These are phyloP conservation scores for Liolophura sinensis DNA, from an alignment of 1,140 invertebrate species.

Conservation along the genomic window DNA sequence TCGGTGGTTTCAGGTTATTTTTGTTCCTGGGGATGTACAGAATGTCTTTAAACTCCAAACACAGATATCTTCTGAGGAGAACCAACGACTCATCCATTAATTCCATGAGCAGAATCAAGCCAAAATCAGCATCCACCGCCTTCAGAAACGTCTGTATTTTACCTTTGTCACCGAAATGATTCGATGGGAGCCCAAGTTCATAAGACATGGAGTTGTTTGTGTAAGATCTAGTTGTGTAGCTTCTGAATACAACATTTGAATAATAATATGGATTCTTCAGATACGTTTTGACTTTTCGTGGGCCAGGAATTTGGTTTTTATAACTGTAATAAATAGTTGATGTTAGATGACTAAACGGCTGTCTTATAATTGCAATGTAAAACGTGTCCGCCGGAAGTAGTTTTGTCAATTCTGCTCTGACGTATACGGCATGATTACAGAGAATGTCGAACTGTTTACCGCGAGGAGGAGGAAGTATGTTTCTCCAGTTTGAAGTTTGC, in stretches of 20 bases:
- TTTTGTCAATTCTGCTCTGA: slow-evolving; percentile 18
- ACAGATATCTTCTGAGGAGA: slow-evolving; percentile 28
- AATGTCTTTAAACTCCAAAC: slow-evolving; percentile 38
- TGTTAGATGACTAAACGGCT: slow-evolving; percentile 41
- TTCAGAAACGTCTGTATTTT: too few relatives aligned
- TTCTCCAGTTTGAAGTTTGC: too few relatives aligned
- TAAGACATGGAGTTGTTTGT: slow-evolving; percentile 38
- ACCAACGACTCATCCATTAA: slow-evolving; percentile 39
- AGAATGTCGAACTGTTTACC: slow-evolving; percentile 32
- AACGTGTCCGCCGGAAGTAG: slow-evolving; percentile 32
- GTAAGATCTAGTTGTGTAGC: slow-evolving; percentile 9
- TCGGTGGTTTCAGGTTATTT: neutral
- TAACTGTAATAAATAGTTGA: slow-evolving; percentile 29
- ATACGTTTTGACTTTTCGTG: too few relatives aligned
- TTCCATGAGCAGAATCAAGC: slow-evolving; percentile 35
- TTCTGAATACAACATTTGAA: too few relatives aligned
- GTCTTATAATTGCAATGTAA: slow-evolving; percentile 38
- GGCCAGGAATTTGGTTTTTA: slow-evolving; percentile 22
- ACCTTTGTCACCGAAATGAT: slow-evolving; percentile 2
- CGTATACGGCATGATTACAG: slow-evolving; percentile 39
- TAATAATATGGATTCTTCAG: too few relatives aligned
- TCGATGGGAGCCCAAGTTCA: slow-evolving; percentile 32
- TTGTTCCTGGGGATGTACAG: slow-evolving; percentile 18
- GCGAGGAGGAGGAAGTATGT: slow-evolving; percentile 8
- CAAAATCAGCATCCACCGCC: slow-evolving; percentile 28